Base-by-base conservation (phyloP, 2,113 vertebrate genomes). In the Sigmodon hispidus region DNA sequence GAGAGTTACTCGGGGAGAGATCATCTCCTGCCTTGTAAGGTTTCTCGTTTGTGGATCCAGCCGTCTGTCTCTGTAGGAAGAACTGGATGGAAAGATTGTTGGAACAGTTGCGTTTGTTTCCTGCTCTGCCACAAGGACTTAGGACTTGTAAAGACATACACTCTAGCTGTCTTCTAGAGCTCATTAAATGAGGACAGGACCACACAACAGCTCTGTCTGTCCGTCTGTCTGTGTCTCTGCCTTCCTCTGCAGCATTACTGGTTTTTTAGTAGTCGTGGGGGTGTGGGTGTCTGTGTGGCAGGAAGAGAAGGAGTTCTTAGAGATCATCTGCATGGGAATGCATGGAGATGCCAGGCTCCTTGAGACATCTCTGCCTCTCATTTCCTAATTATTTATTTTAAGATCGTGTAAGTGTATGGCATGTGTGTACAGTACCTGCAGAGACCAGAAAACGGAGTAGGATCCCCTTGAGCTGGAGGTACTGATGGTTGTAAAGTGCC, bases 31-130 rank as follows among this genome's bases (percentile, higher is more conserved):
- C 59, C 63, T 89, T 26, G 26, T 57, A 43, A 86, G 45, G 52
- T 11, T 76, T 93, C 59, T 95, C 55, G 4, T 67, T 63, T n/a
- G 48, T 81, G 87, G 59, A 80, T 15, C 26, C 65, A 59, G 7
- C 72, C 10, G 17, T 95, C 67, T 96, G 17, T 95, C 67, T 96
- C 77, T 55, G 26, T 45, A 90, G 89, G 45, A 55, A 67, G 85
- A 59, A 21, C 52, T 77, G 63, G 48, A n/a, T 45, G 61, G 21
- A 36, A 7, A 26, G 48, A n/a, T 75, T 84, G 34, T 87, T 13
- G 40, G 72, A 13, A 57, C 17, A 52, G 81, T 50, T 72, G 55
- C n/a, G 48, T 87, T 91, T 21, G 73, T n/a, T 83, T 34, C 29
- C 9, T 15, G 87, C 45, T 77, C 15, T 94, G 59, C 22, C 29